Percentiles rank a stretch among this genome's conserved stretches.
phyloP scores from a whole-genome alignment of 1,140 invertebrate species.

The Agrypnia vestita region DNA sequence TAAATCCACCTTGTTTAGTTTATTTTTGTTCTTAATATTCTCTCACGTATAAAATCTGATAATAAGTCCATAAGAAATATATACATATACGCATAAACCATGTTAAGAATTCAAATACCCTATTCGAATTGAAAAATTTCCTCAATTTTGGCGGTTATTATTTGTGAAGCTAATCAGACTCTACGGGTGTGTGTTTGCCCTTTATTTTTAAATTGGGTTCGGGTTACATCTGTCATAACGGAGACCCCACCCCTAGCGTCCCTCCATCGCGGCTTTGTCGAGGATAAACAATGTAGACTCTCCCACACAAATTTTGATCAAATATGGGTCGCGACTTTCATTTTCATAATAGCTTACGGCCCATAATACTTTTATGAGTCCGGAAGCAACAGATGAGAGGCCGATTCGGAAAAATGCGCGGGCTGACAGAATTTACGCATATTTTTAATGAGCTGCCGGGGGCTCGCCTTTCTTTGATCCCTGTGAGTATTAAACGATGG shows the following conservation, averaged over 20 bases:
- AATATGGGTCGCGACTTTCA: slow-evolving; percentile 32
- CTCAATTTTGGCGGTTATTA: neutral
- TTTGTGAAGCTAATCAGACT: slow-evolving; percentile 18
- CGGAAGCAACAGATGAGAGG: slow-evolving; percentile 19
- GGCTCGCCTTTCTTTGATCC: neutral
- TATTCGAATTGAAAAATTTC: too few species aligned
- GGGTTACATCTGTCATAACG: slow-evolving; percentile 39
- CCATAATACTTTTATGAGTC: slow-evolving; percentile 7
- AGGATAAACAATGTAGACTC: slow-evolving; percentile 1
- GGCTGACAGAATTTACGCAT: neutral
- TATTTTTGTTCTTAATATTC: too few species aligned
- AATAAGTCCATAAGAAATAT: too few species aligned
- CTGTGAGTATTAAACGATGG: too few species aligned
- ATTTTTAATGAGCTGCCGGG: neutral
- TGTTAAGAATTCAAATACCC: too few species aligned
- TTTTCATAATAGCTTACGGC: slow-evolving; percentile 33
- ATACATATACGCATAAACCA: too few species aligned
- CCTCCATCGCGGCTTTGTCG: neutral
- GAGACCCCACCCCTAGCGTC: slow-evolving; percentile 4
- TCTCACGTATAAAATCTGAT: too few species aligned
- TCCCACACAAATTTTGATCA: slow-evolving; percentile 5
- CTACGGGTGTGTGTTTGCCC: neutral
- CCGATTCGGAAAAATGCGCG: slow-evolving; percentile 2
- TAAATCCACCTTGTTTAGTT: too few species aligned
- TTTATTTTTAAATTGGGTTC: slow-evolving; percentile 29